Evolutionary conservation across 2,797 vertebrate species (phyloP).

Genomic region (Carcharodon carcharias): DNA sequence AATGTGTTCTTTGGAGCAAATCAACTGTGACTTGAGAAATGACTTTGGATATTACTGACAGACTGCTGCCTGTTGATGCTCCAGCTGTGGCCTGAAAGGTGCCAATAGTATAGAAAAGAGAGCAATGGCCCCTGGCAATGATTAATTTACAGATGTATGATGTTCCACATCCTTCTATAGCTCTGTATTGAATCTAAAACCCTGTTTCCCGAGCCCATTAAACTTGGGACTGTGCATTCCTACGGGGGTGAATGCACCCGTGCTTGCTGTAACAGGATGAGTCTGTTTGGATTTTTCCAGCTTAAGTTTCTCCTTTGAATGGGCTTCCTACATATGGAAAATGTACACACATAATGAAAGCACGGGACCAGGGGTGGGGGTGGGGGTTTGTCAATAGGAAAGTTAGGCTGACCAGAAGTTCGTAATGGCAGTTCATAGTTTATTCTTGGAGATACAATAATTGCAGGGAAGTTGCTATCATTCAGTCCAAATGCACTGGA

Average conservation of each 20-base stretch:
- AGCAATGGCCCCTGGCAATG: neutral
- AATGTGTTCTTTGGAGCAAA: neutral
- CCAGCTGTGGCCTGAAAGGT: slow-evolving; percentile 6
- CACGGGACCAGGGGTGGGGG: neutral
- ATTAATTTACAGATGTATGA: neutral
- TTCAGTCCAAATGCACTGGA: neutral
- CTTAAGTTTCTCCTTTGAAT: neutral
- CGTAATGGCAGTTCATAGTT: neutral
- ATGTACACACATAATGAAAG: neutral
- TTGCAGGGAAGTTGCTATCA: neutral
- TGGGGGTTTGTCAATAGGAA: neutral
- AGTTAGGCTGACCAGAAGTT: neutral
- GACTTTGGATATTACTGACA: slow-evolving; percentile 20
- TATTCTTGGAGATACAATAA: neutral
- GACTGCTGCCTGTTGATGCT: slow-evolving; percentile 4
- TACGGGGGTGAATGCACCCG: neutral
- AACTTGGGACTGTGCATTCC: neutral
- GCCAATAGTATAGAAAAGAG: neutral
- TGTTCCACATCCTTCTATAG: neutral
- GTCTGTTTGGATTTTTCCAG: neutral
- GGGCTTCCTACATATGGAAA: neutral
- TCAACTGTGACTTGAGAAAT: slow-evolving; percentile 20
- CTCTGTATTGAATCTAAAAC: neutral
- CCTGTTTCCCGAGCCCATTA: neutral
- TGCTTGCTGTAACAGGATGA: too few relatives aligned